Conservation (phyloP, 1,140 invertebrate species). For the Pygmarrhopalites habei region DNA sequence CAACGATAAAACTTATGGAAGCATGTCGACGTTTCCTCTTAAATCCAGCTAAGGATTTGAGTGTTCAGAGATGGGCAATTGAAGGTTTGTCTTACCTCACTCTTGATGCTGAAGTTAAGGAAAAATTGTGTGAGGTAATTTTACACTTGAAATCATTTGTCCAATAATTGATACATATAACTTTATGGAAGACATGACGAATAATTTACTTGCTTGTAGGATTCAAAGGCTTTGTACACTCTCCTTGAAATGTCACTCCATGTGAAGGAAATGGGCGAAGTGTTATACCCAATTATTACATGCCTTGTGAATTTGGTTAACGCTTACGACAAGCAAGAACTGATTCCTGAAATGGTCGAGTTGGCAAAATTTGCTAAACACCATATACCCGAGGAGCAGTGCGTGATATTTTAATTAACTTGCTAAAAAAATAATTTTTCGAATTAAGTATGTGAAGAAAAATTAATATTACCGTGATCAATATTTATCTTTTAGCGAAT, state of each 20-base stretch:
- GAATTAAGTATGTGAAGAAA: no score
- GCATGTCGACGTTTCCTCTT: constrained; percentile 83
- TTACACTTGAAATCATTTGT: constrained; percentile 55
- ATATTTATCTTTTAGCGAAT: no score
- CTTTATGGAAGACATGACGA: no score
- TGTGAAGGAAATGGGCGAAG: constrained; percentile 22
- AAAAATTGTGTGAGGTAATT: constrained; percentile 80
- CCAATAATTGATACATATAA: no score
- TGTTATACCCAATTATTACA: constrained; percentile 79
- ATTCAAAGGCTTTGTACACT: constrained; percentile 23
- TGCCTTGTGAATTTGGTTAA: constrained; percentile 96
- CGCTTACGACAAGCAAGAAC: constrained; percentile 95
- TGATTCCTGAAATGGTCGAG: constrained; percentile 94
- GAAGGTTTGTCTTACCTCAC: constrained; percentile 96
- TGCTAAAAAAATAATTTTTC: no score
- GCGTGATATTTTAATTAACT: no score
- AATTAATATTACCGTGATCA: no score
- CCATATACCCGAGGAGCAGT: constrained; percentile 97
- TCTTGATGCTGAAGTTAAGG: constrained; percentile 96
- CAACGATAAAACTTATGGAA: constrained; percentile 83
- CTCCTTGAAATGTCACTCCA: constrained; percentile 35
- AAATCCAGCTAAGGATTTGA: constrained; percentile 76
- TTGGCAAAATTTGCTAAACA: constrained; percentile 98
- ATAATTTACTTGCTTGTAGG: constrained; percentile 51
- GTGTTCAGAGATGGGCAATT: constrained; percentile 89